Percentiles rank a stretch among this genome's conserved stretches.
Evolutionary conservation across 2,888 invertebrate genomes (phyloP).

Genomic region (Cremastinae sp.): DNA sequence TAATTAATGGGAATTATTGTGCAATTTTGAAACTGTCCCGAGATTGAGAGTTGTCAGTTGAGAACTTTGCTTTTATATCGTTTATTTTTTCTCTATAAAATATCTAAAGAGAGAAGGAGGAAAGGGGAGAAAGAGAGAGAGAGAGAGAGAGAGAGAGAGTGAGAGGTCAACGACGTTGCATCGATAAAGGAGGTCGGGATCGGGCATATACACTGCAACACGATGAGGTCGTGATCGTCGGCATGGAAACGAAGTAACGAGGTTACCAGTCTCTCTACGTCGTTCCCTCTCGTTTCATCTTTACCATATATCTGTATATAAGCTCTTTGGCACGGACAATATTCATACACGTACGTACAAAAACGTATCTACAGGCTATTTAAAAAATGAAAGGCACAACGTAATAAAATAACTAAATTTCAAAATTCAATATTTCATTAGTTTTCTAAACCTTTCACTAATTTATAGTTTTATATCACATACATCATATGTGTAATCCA

Average conservation of each 20-base stretch:
- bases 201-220: constrained; percentile 44
- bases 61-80: neutral
- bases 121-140: constrained; percentile 15
- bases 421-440: too few species aligned
- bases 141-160: constrained; percentile 26
- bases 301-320: constrained; percentile 23
- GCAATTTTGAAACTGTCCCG: too few species aligned
- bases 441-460: too few species aligned
- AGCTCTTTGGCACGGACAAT: neutral
- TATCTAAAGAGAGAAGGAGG: neutral
- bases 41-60: too few species aligned
- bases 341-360: neutral
- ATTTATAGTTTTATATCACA: too few species aligned
- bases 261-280: constrained; percentile 60
- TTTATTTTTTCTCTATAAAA: neutral
- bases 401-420: too few species aligned
- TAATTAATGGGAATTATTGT: too few species aligned
- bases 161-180: constrained; percentile 58
- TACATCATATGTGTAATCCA: too few species aligned
- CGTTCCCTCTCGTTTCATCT: constrained; percentile 60
- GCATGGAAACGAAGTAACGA: constrained; percentile 63
- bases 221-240: constrained; percentile 61
- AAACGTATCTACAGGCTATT: neutral
- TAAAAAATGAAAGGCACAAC: too few species aligned
- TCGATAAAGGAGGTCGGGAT: constrained; percentile 62